Evolutionary conservation across 2,888 invertebrate genomes (phyloP), one percentile per base, ranked within the genome.

Genomic region (Tanaodytes sp.): DNA sequence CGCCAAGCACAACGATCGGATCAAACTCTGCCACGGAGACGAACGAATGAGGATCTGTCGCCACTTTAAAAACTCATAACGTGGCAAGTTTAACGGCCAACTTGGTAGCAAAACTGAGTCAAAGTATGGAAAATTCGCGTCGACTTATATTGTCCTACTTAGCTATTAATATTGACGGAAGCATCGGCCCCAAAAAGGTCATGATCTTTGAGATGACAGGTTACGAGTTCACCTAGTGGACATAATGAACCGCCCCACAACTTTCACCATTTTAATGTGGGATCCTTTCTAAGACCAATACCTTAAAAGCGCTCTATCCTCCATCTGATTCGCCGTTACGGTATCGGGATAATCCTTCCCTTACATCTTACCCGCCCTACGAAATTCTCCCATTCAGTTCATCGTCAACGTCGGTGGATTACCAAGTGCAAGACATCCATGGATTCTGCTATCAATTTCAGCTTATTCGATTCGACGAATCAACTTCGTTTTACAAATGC

Each of bases 281-380:
- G 69, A 73, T 73, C 70, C 69, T 71, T 69, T 70, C 43, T 58
- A 76, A 75, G 77, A 76, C 77, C 80, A 82, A 82, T 80, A 81
- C 78, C 80, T 80, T 81, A 80, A 80, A 81, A 80, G 79, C 80
- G 69, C 75, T 71, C 70, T 64, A 77, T 72, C 73, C 76, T 70
- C 78, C 77, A 80, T 81, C 80, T 75, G 80, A 80, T 80, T 77
- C 79, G 73, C 74, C 76, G 74, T 76, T 66, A 73, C 71, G 72
- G 64, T 76, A 74, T 61, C 75, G 73, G 77, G 78, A 79, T 81
- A 81, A 82, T 82, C 82, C 81, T 79, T 80, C 81, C 80, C 79
- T 79, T 80, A 81, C 81, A 80, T 78, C 76, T 76, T 74, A 70
- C 63, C 64, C 57, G 62, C 43, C 55, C 62, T 65, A 45, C 43